Evolutionary conservation across 1,140 invertebrate species (phyloP), one percentile per base, ranked within the genome.

Genomic region (Zophobas morio): DNA sequence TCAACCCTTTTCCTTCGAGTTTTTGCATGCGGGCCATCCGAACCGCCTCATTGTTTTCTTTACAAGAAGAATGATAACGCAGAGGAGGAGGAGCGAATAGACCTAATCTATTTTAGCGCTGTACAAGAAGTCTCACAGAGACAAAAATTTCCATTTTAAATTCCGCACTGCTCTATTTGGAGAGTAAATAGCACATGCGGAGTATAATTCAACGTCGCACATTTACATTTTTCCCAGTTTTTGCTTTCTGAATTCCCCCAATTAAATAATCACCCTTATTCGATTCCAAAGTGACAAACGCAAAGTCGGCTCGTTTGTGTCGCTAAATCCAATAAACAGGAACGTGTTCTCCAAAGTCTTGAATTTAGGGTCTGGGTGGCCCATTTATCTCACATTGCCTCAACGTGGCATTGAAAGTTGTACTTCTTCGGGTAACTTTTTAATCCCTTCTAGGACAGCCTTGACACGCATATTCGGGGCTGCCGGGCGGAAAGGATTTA

Each of bases 101-200:
- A 66, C 60, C 39, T 40, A 66, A 66, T 57, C 54, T 57, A 66
- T 40, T 66, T 66, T 42, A 39, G 8, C 39, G 37, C 49, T 51
- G 49, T 6, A 51, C 49, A 33, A 63, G 57, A 63, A 40, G 42
- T 36, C n/a, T n/a, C 4, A 66, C 60, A 20, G 60, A 66, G 33
- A 66, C 20, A 20, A 20, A n/a, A 37, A 66, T 66, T 66, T 66
- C 60, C 60, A 66, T 66, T 66, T 66, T 66, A 46, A 66, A 66
- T 66, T 42, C 35, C 42, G 39, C 39, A 42, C 35, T 66, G 39
- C 39, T 32, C 60, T 66, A 39, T 66, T 66, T 66, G 60, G 39
- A 32, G 60, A 40, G 60, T 66, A 66, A 66, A 66, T 66, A 66
- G 42, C 32, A 66, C 39, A 66, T 66, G 37, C 60, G 60, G 42